Conservation (phyloP, 2,888 invertebrate genomes). For the Steinernema scapterisci region DNA sequence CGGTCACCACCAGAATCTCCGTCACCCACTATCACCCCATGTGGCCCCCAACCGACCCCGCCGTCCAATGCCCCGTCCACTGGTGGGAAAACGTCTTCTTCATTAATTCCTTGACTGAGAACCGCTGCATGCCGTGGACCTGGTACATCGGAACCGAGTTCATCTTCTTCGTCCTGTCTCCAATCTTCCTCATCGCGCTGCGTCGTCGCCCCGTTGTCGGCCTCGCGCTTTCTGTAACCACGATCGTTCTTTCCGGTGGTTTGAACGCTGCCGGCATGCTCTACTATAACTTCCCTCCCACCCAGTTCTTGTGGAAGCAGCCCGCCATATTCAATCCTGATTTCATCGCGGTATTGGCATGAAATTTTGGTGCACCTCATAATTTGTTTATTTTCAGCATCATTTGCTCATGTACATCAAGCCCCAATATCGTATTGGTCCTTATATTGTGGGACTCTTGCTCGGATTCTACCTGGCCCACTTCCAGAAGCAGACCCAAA, state of each 20-base stretch:
- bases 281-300: conserved; percentile 65
- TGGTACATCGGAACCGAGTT: conserved; percentile 68
- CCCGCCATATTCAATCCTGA: conserved; percentile 66
- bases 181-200: conserved; percentile 63
- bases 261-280: conserved; percentile 58
- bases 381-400: conserved; percentile 46
- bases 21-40: conserved; percentile 66
- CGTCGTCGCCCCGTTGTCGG: conserved; percentile 56
- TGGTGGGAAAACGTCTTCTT: conserved; percentile 59
- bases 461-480: conserved; percentile 64
- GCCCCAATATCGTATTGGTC: conserved; percentile 59
- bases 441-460: conserved; percentile 64
- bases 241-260: conserved; percentile 52
- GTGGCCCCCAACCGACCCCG: conserved; percentile 67
- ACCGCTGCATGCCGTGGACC: conserved; percentile 67
- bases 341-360: conserved; percentile 52
- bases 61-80: conserved; percentile 64
- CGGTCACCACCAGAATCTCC: conserved; percentile 62
- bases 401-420: conserved; percentile 67
- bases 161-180: conserved; percentile 66
- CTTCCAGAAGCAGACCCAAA: conserved; percentile 43
- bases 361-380: not conserved
- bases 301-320: conserved; percentile 66
- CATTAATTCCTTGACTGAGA: conserved; percentile 53
- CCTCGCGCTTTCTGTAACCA: conserved; percentile 46